A percentile compares a stretch with the other conserved stretches of the same genome.
phyloP scores from a whole-genome alignment of 2,888 invertebrate species.

The Pecten maximus region DNA sequence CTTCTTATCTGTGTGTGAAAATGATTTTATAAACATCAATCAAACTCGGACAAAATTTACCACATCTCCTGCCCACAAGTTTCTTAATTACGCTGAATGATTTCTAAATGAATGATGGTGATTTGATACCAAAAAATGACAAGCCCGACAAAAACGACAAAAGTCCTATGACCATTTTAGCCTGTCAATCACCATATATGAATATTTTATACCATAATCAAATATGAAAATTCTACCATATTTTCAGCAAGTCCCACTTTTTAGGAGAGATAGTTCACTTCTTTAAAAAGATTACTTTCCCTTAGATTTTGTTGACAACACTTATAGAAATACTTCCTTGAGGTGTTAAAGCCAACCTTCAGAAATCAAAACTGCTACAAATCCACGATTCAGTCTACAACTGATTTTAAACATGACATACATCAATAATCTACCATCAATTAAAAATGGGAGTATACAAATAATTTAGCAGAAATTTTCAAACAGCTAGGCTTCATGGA shows the following conservation, averaged over 20 bases:
- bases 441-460: too few relatives aligned
- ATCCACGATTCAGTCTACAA: too few relatives aligned
- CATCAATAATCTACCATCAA: too few relatives aligned
- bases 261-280: too few relatives aligned
- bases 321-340: not conserved
- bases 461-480: too few relatives aligned
- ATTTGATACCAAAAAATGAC: conserved; percentile 4
- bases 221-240: not conserved
- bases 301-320: not conserved
- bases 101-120: conserved; percentile 5
- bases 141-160: not conserved
- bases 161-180: not conserved
- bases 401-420: too few relatives aligned
- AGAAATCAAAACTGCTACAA: too few relatives aligned
- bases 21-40: conserved; percentile 33
- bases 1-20: conserved; percentile 7
- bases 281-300: not conserved
- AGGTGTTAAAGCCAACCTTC: too few relatives aligned
- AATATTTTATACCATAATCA: not conserved
- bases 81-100: conserved; percentile 14
- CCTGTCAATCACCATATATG: conserved; percentile 23
- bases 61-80: not conserved
- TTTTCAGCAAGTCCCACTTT: not conserved
- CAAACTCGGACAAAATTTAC: not conserved
- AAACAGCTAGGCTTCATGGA: too few relatives aligned